Base-by-base conservation (phyloP, 2,113 vertebrate species). In the Ophiodon elongatus region DNA sequence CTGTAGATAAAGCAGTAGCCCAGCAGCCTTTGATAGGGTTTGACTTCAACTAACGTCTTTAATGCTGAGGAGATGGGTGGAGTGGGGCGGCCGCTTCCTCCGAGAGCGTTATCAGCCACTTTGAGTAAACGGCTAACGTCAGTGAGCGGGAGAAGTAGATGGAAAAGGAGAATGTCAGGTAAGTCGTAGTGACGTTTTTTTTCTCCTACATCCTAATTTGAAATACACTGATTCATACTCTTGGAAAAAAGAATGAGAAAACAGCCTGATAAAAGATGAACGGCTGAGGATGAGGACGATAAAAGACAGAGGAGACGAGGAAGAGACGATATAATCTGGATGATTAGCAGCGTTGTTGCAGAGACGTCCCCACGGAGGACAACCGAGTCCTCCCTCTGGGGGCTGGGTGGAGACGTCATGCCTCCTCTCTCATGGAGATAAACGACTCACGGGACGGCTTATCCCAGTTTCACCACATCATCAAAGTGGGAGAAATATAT, bases 1-100 rank as follows among this genome's bases (percentile, higher is more conserved):
- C 21, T 80, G 83, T 25, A 87, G 88, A 91, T 89, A 78, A 80
- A 85, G 67, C 15, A 39, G 50, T 33, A 65, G 27, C 67, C 45
- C 0, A 6, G 63, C 41, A 39, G 50, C 4, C 45, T 85, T 86
- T 85, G 69, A 86, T 84, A 63, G 10, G 27, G 19, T 63, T 56
- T 69, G 60, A 75, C 45, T 60, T 59, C 45, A 79, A 59, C 64
- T 4, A 13, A 8, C 19, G 1, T 87, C 68, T 82, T 88, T 82
- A 57, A 87, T 79, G 82, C 15, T 84, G 13, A 52, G 31, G 50
- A 67, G 74, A 71, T 56, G 92, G 91, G 93, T 80, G 93, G 88
- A 76, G 91, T 63, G 14, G 82, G 71, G 39, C 17, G 14, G 56
- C n/a, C 47, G 41, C 88, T 93, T 93, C 93, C 93, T 83, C 47